These are phyloP conservation scores for Eristalinus aeneus DNA, from an alignment of 2,888 invertebrate genomes.

Conservation along the genomic window DNA sequence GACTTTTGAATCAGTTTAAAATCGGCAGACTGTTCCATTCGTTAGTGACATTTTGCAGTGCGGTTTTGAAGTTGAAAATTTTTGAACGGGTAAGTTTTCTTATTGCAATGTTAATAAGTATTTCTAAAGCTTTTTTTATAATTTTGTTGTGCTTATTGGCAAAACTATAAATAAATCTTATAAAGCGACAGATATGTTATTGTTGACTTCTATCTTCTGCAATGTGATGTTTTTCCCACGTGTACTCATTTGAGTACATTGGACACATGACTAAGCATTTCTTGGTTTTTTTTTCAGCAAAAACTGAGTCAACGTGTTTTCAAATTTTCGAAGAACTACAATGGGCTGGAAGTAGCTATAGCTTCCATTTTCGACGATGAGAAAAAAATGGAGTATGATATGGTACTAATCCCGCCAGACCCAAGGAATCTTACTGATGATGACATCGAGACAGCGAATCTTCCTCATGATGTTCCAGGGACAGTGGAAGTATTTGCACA, in stretches of 20 bases:
- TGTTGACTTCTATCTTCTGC: neutral
- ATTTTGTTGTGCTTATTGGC: neutral
- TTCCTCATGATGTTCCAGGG: no score
- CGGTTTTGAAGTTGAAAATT: no score
- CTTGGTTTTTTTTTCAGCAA: neutral
- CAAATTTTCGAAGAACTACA: neutral
- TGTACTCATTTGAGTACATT: conserved; percentile 1
- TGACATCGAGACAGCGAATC: no score
- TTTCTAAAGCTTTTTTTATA: conserved; percentile 8
- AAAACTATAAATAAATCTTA: neutral
- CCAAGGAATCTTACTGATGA: conserved; percentile 4
- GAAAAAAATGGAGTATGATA: neutral
- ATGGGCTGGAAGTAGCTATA: neutral
- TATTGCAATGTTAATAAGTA: neutral
- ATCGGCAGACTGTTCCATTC: no score
- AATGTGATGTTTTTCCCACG: no score
- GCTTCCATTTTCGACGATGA: no score
- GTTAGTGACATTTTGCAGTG: no score
- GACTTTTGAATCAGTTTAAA: no score
- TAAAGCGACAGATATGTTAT: neutral
- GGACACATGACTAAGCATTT: conserved; percentile 4
- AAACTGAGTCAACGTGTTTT: no score
- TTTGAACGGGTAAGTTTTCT: no score
- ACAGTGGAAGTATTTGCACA: neutral
- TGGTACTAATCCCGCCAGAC: conserved; percentile 7